Conservation (phyloP, 2,797 vertebrate species). For the Sebastes dallii region DNA sequence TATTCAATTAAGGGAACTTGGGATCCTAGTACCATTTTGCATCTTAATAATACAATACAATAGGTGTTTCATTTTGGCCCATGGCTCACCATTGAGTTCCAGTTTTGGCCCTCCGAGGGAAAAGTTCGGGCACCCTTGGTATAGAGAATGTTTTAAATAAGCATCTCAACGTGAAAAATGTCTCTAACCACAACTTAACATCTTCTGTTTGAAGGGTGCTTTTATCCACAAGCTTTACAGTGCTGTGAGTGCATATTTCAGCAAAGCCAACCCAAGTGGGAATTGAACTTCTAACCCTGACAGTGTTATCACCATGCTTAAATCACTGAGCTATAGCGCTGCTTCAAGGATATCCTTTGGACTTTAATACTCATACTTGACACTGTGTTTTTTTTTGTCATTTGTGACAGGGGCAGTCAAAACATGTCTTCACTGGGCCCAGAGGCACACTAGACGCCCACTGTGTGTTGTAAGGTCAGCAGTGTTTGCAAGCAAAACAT, state of each 20-base stretch:
- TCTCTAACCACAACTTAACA: not conserved
- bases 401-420: slow-evolving; percentile 69
- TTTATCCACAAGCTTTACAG: not conserved
- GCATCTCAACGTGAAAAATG: not conserved
- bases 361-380: slow-evolving; percentile 54
- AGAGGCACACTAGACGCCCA: slow-evolving; percentile 45
- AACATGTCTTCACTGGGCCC: slow-evolving; percentile 60
- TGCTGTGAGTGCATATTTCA: slow-evolving; percentile 5
- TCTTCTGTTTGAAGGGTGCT: not conserved
- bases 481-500: slow-evolving; percentile 68
- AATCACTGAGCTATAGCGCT: slow-evolving; percentile 34
- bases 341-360: slow-evolving; percentile 47
- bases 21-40: too few species aligned
- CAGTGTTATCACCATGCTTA: slow-evolving; percentile 38
- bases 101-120: too few species aligned
- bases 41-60: too few species aligned
- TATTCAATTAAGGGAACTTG: too few species aligned
- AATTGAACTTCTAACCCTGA: slow-evolving; percentile 56
- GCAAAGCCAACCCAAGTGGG: slow-evolving; percentile 24
- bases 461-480: slow-evolving; percentile 71
- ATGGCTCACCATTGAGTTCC: too few species aligned
- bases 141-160: not conserved
- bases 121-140: too few species aligned
- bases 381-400: slow-evolving; percentile 32
- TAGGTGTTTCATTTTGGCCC: too few species aligned